phyloP scores from a whole-genome alignment of 1,140 invertebrate genomes.

The Brachionus koreanus region DNA sequence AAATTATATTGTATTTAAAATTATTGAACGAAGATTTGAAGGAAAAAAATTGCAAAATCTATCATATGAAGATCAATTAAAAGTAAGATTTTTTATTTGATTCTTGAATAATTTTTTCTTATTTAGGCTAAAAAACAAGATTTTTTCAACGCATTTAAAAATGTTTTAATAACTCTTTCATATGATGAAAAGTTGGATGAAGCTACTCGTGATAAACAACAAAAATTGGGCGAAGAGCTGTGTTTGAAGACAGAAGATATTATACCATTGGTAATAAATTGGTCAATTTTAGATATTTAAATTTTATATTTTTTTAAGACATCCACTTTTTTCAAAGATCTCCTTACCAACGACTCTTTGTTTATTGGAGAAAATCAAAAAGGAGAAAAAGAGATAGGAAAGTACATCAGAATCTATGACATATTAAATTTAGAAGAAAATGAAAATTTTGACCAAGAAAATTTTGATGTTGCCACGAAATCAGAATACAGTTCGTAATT shows the following conservation, averaged over 20 bases:
- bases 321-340: not conserved
- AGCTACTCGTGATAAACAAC: not conserved
- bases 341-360: not conserved
- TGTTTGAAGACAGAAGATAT: not conserved
- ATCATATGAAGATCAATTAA: not conserved
- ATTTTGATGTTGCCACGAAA: not conserved
- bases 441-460: not conserved
- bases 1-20: not conserved
- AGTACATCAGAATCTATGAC: not conserved
- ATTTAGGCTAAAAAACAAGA: slow-evolving; percentile 26
- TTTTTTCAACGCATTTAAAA: slow-evolving; percentile 20
- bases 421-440: not conserved
- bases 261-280: not conserved
- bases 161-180: slow-evolving; percentile 22
- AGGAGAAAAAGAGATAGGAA: not conserved
- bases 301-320: not conserved
- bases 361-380: not conserved
- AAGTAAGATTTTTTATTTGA: not conserved
- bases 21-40: not conserved
- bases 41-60: not conserved
- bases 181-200: slow-evolving; percentile 43
- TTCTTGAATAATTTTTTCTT: not conserved
- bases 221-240: not conserved
- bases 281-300: not conserved
- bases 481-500: not conserved